Evolutionary conservation across 2,797 vertebrate species (phyloP).

Genomic region (Corythornis leucogaster): DNA sequence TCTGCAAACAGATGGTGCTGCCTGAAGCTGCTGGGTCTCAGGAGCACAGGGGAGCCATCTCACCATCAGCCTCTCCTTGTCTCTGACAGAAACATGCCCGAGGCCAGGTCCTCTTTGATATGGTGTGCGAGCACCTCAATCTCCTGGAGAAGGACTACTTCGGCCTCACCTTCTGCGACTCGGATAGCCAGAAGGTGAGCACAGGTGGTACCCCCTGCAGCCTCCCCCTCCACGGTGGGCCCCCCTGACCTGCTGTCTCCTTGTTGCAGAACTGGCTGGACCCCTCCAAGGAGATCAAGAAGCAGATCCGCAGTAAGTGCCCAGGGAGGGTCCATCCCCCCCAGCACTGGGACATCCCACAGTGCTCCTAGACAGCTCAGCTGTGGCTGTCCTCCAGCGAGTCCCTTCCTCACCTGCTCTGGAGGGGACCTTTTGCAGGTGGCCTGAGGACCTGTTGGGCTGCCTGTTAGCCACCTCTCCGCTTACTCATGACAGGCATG

Average conservation of each 20-base stretch:
- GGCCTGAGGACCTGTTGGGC: neutral
- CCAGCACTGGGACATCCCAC: accelerated
- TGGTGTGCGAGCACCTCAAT: constrained; percentile 95
- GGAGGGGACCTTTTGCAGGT: neutral
- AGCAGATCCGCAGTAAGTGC: constrained; percentile 97
- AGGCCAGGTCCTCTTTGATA: constrained; percentile 91
- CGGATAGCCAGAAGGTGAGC: constrained; percentile 95
- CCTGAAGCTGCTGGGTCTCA: neutral
- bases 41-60: neutral
- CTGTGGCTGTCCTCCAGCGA: neutral
- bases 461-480: neutral
- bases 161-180: constrained; percentile 92
- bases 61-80: neutral
- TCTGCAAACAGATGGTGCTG: neutral
- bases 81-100: constrained; percentile 89
- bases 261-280: constrained; percentile 96
- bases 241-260: constrained; percentile 59
- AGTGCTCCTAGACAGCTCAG: neutral
- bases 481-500: accelerated
- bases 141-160: constrained; percentile 98
- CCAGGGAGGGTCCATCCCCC: neutral
- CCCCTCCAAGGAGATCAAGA: constrained; percentile 99
- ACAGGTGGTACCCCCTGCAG: neutral
- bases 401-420: neutral
- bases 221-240: neutral